A percentile compares a stretch with the other conserved stretches of the same genome.
phyloP scores from a whole-genome alignment of 2,113 vertebrate species.

The Numida meleagris region DNA sequence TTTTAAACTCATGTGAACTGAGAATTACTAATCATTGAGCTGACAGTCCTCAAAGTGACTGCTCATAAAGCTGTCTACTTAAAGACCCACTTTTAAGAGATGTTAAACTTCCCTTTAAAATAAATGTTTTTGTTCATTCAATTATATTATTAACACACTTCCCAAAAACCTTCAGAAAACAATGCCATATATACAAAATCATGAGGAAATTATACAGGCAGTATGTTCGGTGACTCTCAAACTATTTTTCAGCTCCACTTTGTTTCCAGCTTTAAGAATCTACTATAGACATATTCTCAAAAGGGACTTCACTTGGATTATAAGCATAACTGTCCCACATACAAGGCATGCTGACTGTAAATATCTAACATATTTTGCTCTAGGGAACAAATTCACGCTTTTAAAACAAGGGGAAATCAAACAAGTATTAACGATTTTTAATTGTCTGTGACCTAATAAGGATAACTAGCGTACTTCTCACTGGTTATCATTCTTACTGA shows the following conservation, averaged over 20 bases:
- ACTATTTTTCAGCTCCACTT: not conserved
- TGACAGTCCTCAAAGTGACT: not conserved
- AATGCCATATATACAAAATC: not conserved
- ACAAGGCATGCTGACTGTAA: not conserved
- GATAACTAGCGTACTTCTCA: not conserved
- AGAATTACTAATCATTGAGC: not conserved
- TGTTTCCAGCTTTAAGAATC: not conserved
- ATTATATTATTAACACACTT: not conserved
- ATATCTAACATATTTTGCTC: not conserved
- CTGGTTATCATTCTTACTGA: not conserved
- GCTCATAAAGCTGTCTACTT: not conserved
- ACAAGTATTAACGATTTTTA: slow-evolving; percentile 9
- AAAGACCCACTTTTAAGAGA: not conserved
- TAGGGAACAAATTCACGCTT: not conserved
- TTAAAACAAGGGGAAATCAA: slow-evolving; percentile 8
- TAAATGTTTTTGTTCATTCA: not conserved
- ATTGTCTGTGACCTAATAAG: slow-evolving; percentile 35
- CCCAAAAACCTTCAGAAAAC: not conserved
- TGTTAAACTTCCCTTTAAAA: not conserved
- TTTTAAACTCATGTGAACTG: not conserved
- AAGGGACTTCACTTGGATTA: not conserved
- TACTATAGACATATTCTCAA: not conserved
- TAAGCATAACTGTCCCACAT: not conserved
- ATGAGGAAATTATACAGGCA: not conserved
- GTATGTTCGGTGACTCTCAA: not conserved